Base-by-base conservation (phyloP, 1,140 invertebrate genomes). In the Heterodera carotae region DNA sequence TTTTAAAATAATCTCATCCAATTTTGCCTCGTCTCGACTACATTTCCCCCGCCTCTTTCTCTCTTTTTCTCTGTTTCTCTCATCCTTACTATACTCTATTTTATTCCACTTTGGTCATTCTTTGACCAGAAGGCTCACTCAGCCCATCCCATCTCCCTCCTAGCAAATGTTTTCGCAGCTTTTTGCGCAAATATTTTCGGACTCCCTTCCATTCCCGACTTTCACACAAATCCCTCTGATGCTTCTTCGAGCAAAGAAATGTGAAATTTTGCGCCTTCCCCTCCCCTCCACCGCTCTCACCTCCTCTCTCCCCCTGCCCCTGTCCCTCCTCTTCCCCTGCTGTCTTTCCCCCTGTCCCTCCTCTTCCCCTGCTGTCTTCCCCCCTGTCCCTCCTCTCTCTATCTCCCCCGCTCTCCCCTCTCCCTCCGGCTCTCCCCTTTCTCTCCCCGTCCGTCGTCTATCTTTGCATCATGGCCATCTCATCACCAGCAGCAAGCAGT, bases 111-210 rank as follows among this genome's bases (percentile, higher is more conserved):
- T 53, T 53, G 48, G 48, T 53, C 48, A 53, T 15, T 53, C 48
- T 53, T 22, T 53, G 48, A 22, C 39, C 39, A 43, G n/a, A 5
- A 39, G 4, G 48, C 48, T 53, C 48, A 12, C 18, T 53, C 48
- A 5, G 5, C 15, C 48, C 48, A 39, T 12, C 48, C 48, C 48
- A 5, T 15, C 48, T 22, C 48, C 48, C 48, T 15, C 48, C 39
- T 12, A 22, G 3, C 48, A 53, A 53, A 53, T 53, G 18, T 53
- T 53, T 53, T 53, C 48, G 18, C 48, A 53, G 48, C 48, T 53
- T 53, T 53, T 53, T 53, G 48, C 48, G 48, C 48, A 53, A 53
- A 53, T 53, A 53, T 53, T 53, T 53, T 53, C 48, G 48, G 48
- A 53, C 48, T 18, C 48, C 18, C 48, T 22, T 53, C 18, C 48